A percentile compares a stretch with the other conserved stretches of the same genome.
Evolutionary conservation across 2,797 vertebrate species (phyloP).

Genomic region (Cygnus olor): DNA sequence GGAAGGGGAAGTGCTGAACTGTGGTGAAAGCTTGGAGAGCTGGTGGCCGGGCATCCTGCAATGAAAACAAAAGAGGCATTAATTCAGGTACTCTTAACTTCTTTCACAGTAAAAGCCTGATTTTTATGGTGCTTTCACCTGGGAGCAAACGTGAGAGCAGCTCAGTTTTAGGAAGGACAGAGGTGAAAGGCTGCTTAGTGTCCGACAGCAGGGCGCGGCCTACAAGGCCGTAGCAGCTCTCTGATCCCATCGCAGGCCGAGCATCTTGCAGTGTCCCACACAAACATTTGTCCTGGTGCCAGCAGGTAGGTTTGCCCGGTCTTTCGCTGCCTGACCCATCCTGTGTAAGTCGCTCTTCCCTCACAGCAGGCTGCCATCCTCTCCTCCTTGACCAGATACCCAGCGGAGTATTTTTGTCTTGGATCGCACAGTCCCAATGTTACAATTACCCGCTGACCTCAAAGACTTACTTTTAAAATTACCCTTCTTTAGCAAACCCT

Average conservation of each 20-base stretch:
- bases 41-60: background rate
- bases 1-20: constrained; percentile 35
- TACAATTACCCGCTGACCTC: constrained; percentile 83
- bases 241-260: background rate
- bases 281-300: background rate
- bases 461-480: constrained; percentile 82
- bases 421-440: constrained; percentile 73
- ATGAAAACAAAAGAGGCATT: background rate
- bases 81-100: background rate
- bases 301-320: background rate
- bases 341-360: constrained; percentile 32
- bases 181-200: background rate
- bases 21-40: background rate
- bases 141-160: background rate
- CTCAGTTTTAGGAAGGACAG: background rate
- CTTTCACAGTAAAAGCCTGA: background rate
- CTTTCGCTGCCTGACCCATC: constrained; percentile 28
- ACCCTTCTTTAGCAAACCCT: constrained; percentile 81
- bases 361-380: constrained; percentile 51
- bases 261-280: background rate
- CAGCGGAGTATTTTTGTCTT: constrained; percentile 80
- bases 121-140: background rate
- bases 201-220: background rate
- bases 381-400: constrained; percentile 75
- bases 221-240: rapidly evolving